phyloP scores from a whole-genome alignment of 2,888 invertebrate genomes.

The Beris chalybata region DNA sequence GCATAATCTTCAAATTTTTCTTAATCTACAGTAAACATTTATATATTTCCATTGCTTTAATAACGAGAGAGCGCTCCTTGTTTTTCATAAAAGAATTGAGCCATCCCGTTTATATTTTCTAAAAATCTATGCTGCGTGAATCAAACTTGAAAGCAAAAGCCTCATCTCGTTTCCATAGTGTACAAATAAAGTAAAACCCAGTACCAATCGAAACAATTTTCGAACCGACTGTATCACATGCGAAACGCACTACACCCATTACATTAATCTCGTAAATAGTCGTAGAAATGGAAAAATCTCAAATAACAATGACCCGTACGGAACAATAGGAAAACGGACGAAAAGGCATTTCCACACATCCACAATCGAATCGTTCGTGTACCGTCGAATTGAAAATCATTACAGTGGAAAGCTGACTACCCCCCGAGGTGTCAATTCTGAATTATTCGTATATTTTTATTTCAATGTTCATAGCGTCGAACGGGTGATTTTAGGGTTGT shows the following conservation, averaged over 20 bases:
- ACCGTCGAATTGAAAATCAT: slow-evolving; percentile 17
- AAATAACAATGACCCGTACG: slow-evolving; percentile 23
- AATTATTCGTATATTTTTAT: slow-evolving; percentile 39
- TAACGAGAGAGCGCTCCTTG: too few species aligned
- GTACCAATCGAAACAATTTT: neutral
- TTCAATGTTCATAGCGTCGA: slow-evolving; percentile 7
- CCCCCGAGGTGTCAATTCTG: slow-evolving; percentile 42
- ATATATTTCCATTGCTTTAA: too few species aligned
- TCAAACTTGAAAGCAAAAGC: too few species aligned
- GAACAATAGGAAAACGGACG: slow-evolving; percentile 17
- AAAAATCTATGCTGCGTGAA: too few species aligned
- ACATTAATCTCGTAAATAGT: slow-evolving; percentile 26
- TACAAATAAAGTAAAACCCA: neutral
- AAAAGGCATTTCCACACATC: slow-evolving; percentile 13
- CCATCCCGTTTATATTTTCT: too few species aligned
- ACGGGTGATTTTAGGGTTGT: slow-evolving; percentile 36
- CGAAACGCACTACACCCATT: slow-evolving; percentile 18
- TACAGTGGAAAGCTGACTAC: slow-evolving; percentile 30
- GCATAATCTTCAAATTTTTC: too few species aligned
- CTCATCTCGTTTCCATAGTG: too few species aligned
- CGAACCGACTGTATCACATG: slow-evolving; percentile 8
- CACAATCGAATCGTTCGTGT: neutral
- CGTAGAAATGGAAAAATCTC: slow-evolving; percentile 24
- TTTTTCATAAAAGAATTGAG: too few species aligned
- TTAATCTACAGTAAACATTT: too few species aligned